phyloP scores from a whole-genome alignment of 2,113 vertebrate genomes.

The Eulemur macaco region DNA sequence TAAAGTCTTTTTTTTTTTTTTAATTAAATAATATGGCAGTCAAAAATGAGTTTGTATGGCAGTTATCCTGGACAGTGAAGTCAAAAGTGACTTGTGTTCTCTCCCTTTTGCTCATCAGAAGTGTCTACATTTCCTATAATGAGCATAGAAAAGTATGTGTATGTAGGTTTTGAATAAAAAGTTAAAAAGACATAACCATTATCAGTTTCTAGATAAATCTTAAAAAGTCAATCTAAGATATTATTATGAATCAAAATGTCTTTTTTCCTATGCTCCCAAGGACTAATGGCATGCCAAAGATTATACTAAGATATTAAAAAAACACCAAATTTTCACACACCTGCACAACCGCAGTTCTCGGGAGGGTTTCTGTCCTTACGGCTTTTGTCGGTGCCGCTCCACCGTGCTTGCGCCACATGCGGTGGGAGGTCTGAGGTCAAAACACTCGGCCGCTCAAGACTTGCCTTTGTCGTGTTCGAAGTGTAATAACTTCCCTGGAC shows the following conservation, averaged over 20 bases:
- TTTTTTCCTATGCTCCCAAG: background rate
- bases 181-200: background rate
- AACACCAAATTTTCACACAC: background rate
- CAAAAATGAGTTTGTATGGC: fast-evolving
- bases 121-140: background rate
- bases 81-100: background rate
- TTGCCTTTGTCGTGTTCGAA: background rate
- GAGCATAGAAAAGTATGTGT: background rate
- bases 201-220: background rate
- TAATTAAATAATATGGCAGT: background rate
- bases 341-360: no score
- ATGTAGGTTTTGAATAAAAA: background rate
- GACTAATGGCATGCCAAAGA: background rate
- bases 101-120: background rate
- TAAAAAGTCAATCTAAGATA: background rate
- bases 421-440: background rate
- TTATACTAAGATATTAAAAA: background rate
- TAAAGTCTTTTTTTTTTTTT: background rate
- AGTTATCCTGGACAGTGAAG: background rate
- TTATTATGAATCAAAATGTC: background rate
- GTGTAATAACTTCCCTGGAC: background rate
- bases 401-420: no score
- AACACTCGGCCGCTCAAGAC: fast-evolving
- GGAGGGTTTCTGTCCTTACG: fast-evolving
- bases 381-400: fast-evolving